Base-by-base conservation (phyloP, 2,797 vertebrate genomes). In the Harpagifer antarcticus region DNA sequence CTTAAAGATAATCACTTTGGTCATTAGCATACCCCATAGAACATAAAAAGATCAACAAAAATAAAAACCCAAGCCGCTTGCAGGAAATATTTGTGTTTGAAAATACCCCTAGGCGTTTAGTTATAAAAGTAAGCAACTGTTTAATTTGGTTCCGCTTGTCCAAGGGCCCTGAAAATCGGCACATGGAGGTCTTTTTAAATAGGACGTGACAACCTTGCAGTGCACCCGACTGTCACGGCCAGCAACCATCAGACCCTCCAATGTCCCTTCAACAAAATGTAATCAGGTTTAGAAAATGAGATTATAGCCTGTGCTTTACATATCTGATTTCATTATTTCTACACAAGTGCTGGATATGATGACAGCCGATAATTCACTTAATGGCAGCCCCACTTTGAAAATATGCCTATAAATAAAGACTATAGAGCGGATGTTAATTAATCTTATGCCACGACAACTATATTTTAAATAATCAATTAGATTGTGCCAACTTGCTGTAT, bases 261-360 rank as follows among this genome's bases (percentile, higher is more conserved):
- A 77, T 82, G 79, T 86, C 86, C 81, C 88, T 90, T 90, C 89
- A 93, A 88, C 91, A 86, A 78, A 89, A 83, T 85, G 82, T 90
- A 93, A 96, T 95, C 84, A 87, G 80, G 87, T 95, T 93, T 88
- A 49, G 72, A 63, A 92, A 93, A 96, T 90, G 57, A 82, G 85
- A 95, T 95, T 94, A 93, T 5, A 13, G 82, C 71, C 87, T 83
- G 72, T 63, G 86, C 90, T 95, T 95, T 94, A 92, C 94, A 95
- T 94, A 93, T 85, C 57, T 91, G 87, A 95, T 95, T 90, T 73
- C 87, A 96, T 96, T 95, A 95, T 89, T 90, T 87, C 82, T 89
- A 78, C 88, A 79, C 88, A 94, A 91, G 84, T 90, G 89, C 82
- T 89, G 88, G 90, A 92, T 90, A 79, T 53, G 66, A 81, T 86